These are phyloP conservation scores for Nettapus auritus DNA, from an alignment of 2,113 vertebrate genomes.

Conservation along the genomic window DNA sequence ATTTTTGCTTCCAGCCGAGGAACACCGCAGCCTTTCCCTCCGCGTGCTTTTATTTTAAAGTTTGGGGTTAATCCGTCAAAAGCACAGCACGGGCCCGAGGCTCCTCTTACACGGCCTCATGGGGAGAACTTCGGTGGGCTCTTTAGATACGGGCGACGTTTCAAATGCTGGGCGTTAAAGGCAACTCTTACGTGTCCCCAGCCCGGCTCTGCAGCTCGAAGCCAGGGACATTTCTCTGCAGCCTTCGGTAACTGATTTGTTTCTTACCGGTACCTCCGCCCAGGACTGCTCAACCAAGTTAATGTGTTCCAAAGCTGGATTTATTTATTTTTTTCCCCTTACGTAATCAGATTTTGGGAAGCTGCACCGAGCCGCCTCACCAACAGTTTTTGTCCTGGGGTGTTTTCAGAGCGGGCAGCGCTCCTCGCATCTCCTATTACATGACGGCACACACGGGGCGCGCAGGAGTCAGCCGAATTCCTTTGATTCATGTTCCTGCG, in stretches of 20 bases:
- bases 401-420: background rate
- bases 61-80: background rate
- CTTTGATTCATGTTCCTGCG: conserved; percentile 27
- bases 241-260: background rate
- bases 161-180: background rate
- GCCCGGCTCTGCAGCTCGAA: background rate
- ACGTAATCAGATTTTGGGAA: conserved; percentile 39
- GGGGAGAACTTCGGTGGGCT: background rate
- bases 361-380: background rate
- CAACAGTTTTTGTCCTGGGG: conserved; percentile 26
- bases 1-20: background rate
- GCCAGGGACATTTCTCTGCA: background rate
- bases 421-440: background rate
- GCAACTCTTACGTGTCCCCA: background rate
- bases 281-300: background rate
- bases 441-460: rapidly evolving
- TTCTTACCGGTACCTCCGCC: background rate
- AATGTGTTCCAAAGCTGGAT: conserved; percentile 3
- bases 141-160: background rate
- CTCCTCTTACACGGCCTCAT: rapidly evolving
- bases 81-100: background rate
- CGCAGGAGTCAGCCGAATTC: background rate
- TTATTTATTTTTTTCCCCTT: background rate
- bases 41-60: background rate
- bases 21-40: background rate